Conservation (phyloP, 2,797 vertebrate species). For the Sternotherus odoratus region DNA sequence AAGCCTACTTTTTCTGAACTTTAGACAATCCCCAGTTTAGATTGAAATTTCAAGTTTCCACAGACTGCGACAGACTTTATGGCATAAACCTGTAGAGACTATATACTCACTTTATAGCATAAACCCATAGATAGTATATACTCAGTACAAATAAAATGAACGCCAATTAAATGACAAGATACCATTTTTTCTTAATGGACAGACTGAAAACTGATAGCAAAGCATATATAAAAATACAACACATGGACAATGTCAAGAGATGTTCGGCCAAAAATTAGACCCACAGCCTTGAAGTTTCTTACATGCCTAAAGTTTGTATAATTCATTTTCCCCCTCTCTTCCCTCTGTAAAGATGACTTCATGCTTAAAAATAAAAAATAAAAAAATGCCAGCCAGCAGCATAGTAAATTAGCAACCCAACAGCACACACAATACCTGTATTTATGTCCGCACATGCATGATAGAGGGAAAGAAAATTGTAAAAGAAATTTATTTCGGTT, state of each 20-base stretch:
- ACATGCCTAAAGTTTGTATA: not conserved
- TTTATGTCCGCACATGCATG: accelerated
- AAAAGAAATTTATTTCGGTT: not conserved
- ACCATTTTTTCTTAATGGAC: not conserved
- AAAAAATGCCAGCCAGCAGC: not conserved
- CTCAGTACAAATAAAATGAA: not conserved
- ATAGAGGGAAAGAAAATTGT: not conserved
- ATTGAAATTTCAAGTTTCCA: not conserved
- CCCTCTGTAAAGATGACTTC: not conserved
- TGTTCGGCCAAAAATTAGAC: not conserved
- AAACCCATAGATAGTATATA: not conserved
- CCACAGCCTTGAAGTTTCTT: not conserved
- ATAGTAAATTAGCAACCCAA: not conserved
- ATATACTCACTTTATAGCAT: no score
- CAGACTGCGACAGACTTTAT: not conserved
- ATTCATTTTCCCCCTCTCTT: not conserved
- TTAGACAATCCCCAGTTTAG: not conserved
- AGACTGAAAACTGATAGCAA: not conserved
- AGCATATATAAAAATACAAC: not conserved
- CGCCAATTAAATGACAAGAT: not conserved
- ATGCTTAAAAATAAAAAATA: not conserved
- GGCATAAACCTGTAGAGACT: not conserved
- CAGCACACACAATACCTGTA: not conserved
- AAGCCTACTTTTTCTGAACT: not conserved
- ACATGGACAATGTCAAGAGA: not conserved